Base-by-base conservation (phyloP, 2,113 vertebrate species). In the Eira barbara region DNA sequence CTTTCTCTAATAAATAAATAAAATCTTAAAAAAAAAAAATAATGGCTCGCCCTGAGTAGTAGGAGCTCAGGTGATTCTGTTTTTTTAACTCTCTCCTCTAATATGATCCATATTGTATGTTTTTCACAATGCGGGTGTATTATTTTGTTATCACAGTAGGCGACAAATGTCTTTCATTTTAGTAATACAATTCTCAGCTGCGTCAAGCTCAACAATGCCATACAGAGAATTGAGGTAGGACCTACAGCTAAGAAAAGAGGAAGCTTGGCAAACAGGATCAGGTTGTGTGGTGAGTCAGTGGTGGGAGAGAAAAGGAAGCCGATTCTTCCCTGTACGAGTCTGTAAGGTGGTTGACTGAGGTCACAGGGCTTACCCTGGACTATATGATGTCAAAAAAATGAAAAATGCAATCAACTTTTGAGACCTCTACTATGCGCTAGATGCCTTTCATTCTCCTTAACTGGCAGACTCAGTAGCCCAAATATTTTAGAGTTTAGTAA, bases 61-160 rank as follows among this genome's bases (percentile, higher is more conserved):
- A 89, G 61, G 52, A 63, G 7, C 52, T 80, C n/a, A 45, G 47
- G 12, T 52, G 31, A 83, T 31, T 55, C 7, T 76, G 39, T 8
- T 20, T 59, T 59, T 52, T 73, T 59, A 11, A 52, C 36, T 61
- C 92, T 95, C 55, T 80, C 73, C 13, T 93, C 76, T 74, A 59
- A 59, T 81, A 59, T 15, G 57, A 63, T 34, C 9, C 63, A 49
- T 23, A 65, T 61, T 49, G 21, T 63, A 42, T 25, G 18, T 29
- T 55, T 47, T 52, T 71, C 31, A 67, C 4, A 90, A 90, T 80
- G 25, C 20, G 6, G 10, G 81, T 4, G 11, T 27, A 42, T 87
- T 89, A 76, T 93, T 96, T 94, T 69, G 63, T 85, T 92, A 89
- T 82, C 47, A 61, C 20, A 83, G 79, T 83, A 96, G 63, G 29